Percentiles rank a stretch among this genome's conserved stretches.
Evolutionary conservation across 2,888 invertebrate genomes (phyloP).

Genomic region (Octodonta nipae): DNA sequence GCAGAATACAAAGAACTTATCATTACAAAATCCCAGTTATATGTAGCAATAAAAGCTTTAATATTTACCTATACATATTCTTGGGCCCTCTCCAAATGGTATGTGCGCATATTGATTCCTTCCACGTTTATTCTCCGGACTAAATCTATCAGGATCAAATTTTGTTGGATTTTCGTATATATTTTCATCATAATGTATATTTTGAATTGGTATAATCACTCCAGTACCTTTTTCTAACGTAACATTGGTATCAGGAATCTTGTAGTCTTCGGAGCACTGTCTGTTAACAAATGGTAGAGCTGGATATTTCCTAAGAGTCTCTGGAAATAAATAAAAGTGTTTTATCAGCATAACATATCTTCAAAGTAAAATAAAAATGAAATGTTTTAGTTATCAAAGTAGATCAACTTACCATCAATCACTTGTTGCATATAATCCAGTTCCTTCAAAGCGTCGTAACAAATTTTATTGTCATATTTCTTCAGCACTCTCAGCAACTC

Average conservation of each 20-base stretch:
- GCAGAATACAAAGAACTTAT: no score
- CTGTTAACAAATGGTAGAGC: conserved; percentile 11
- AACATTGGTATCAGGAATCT: conserved; percentile 11
- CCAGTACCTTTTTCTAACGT: conserved; percentile 11
- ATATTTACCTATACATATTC: conserved; percentile 13
- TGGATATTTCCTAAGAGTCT: conserved; percentile 14
- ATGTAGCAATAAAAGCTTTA: no score
- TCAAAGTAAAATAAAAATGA: neutral
- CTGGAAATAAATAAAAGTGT: conserved; percentile 7
- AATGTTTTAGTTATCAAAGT: neutral
- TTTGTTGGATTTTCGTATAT: conserved; percentile 12
- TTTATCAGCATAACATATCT: neutral
- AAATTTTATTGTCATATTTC: conserved; percentile 13
- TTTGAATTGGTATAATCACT: conserved; percentile 11
- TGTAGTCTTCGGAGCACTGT: conserved; percentile 13
- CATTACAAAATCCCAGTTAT: no score
- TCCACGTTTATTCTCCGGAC: conserved; percentile 10
- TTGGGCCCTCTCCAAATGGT: conserved; percentile 16
- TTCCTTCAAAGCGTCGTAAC: conserved; percentile 17
- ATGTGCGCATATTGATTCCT: conserved; percentile 11
- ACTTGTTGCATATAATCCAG: conserved; percentile 17
- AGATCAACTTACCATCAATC: conserved; percentile 13
- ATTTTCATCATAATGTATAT: conserved; percentile 14
- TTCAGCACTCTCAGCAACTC: conserved; percentile 14
- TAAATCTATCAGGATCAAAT: conserved; percentile 16